Conservation (phyloP, 2,797 vertebrate genomes). For the Limnodromus scolopaceus region DNA sequence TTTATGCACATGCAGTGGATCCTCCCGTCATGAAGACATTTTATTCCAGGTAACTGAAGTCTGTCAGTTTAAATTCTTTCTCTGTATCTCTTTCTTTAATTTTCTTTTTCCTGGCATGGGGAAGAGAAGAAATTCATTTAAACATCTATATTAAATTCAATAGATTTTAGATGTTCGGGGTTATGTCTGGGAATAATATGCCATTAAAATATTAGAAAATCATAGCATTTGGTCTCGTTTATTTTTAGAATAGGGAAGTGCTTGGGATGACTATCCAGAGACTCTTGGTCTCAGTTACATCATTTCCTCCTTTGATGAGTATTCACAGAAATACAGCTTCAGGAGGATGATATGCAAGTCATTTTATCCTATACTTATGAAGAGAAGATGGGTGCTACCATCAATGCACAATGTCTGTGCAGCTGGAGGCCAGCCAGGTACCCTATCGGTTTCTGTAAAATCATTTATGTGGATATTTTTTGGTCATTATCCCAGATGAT, state of each 20-base stretch:
- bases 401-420: not conserved
- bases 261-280: not conserved
- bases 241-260: conserved; percentile 38
- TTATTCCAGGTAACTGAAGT: not conserved
- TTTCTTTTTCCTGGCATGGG: not conserved
- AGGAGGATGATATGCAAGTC: not conserved
- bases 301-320: not conserved
- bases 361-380: conserved; percentile 18
- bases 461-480: conserved; percentile 21
- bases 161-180: not conserved
- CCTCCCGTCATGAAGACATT: not conserved
- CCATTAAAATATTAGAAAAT: not conserved
- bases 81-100: not conserved
- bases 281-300: not conserved
- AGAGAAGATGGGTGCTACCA: not conserved
- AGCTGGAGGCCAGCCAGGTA: not conserved
- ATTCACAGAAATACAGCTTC: not conserved
- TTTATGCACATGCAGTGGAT: not conserved
- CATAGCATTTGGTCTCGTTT: not conserved
- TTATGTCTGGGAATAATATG: not conserved
- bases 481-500: not conserved
- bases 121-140: not conserved
- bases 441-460: not conserved
- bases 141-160: not conserved
- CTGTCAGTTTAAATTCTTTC: not conserved